Evolutionary conservation across 2,797 vertebrate species (phyloP).

Genomic region (Somateria mollissima): DNA sequence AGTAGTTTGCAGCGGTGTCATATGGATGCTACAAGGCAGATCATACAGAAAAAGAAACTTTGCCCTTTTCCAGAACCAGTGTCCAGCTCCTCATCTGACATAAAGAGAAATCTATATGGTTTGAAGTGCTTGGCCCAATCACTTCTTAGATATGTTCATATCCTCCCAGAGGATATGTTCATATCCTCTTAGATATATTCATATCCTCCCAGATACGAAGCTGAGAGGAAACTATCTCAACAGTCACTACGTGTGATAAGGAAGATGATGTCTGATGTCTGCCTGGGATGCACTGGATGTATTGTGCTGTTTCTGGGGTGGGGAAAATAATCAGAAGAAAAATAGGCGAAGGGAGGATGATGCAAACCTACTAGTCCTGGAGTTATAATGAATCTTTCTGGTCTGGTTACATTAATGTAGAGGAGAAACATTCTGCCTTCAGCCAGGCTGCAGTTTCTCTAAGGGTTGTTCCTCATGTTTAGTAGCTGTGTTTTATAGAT

Average conservation of each 20-base stretch:
- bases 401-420: background rate
- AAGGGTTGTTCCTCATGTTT: background rate
- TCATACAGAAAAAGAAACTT: background rate
- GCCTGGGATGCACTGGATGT: background rate
- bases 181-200: no score
- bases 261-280: background rate
- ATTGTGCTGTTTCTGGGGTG: background rate
- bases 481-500: background rate
- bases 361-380: background rate
- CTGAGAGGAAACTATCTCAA: background rate
- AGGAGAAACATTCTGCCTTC: background rate
- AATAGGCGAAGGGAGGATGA: background rate
- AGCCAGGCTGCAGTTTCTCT: background rate
- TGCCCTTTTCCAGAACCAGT: background rate
- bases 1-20: background rate
- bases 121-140: background rate
- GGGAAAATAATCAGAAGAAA: background rate
- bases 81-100: background rate
- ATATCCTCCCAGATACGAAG: background rate
- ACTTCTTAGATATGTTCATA: background rate
- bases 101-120: background rate
- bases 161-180: no score
- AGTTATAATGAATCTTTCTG: background rate
- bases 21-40: background rate
- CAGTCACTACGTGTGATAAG: background rate